Percentiles rank a stretch among this genome's conserved stretches.
phyloP scores from a whole-genome alignment of 2,888 invertebrate species.

The Aricia artaxerxes region DNA sequence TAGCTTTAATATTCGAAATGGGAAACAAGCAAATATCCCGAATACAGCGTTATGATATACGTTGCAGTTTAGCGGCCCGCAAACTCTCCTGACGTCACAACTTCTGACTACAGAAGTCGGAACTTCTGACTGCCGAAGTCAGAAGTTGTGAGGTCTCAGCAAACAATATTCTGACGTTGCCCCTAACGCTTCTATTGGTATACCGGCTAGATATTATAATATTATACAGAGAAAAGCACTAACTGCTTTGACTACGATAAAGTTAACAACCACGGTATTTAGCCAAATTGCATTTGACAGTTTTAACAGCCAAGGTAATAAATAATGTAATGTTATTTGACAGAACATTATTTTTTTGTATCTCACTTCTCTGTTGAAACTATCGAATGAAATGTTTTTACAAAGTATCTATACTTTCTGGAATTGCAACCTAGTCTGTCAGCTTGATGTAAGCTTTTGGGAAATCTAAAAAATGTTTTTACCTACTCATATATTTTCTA shows the following conservation, averaged over 20 bases:
- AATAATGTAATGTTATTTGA: too few relatives aligned
- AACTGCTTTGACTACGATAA: too few relatives aligned
- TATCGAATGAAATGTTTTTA: too few relatives aligned
- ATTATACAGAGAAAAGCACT: not conserved
- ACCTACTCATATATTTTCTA: too few relatives aligned
- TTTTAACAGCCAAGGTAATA: not conserved
- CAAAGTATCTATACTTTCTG: too few relatives aligned
- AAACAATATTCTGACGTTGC: slow-evolving; percentile 25
- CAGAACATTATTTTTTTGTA: too few relatives aligned
- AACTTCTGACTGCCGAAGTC: slow-evolving; percentile 16
- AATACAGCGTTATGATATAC: not conserved
- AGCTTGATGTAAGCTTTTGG: too few relatives aligned
- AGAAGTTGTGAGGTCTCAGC: slow-evolving; percentile 24
- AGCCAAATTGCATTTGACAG: not conserved
- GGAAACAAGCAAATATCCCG: not conserved
- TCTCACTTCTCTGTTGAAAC: too few relatives aligned
- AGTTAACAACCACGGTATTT: not conserved
- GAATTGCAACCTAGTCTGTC: too few relatives aligned
- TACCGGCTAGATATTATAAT: not conserved
- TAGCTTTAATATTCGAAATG: not conserved
- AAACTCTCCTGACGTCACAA: slow-evolving; percentile 24
- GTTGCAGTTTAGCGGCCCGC: not conserved
- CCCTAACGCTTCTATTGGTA: slow-evolving; percentile 1
- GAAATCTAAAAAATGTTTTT: too few relatives aligned
- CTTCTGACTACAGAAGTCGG: slow-evolving; percentile 6